phyloP scores from a whole-genome alignment of 2,797 vertebrate genomes.

The Glyptemys insculpta region DNA sequence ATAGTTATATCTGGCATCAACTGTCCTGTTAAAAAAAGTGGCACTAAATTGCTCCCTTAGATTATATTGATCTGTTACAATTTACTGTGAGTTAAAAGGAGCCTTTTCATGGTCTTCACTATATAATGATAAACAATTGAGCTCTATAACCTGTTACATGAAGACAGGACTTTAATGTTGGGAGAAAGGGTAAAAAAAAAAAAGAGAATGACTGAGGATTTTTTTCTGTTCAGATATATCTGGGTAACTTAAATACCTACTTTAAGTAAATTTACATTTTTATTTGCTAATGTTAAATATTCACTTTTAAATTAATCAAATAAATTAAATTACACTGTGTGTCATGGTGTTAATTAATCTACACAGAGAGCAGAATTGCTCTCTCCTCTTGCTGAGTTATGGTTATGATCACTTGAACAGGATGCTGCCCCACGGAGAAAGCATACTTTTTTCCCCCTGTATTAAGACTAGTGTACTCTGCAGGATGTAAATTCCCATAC shows the following conservation, averaged over 20 bases:
- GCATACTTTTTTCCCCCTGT: too few species aligned
- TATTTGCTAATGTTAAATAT: neutral
- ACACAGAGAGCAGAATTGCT: accelerated
- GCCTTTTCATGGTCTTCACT: neutral
- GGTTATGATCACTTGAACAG: neutral
- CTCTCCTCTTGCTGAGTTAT: neutral
- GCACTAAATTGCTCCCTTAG: neutral
- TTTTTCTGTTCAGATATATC: neutral
- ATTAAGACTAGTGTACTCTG: neutral
- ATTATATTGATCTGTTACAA: neutral
- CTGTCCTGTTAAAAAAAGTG: neutral
- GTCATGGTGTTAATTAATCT: neutral
- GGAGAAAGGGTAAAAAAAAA: neutral
- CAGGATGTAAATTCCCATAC: neutral
- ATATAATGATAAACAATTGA: neutral
- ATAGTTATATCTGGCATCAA: neutral
- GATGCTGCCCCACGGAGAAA: neutral
- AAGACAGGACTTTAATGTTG: neutral
- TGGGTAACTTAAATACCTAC: neutral
- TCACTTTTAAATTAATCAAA: neutral
- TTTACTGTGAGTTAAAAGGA: neutral
- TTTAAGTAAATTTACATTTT: neutral
- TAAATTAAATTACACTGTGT: neutral
- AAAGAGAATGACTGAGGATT: neutral
- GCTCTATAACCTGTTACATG: neutral